Base-by-base conservation (phyloP, 2,113 vertebrate species). In the Mus musculus region DNA sequence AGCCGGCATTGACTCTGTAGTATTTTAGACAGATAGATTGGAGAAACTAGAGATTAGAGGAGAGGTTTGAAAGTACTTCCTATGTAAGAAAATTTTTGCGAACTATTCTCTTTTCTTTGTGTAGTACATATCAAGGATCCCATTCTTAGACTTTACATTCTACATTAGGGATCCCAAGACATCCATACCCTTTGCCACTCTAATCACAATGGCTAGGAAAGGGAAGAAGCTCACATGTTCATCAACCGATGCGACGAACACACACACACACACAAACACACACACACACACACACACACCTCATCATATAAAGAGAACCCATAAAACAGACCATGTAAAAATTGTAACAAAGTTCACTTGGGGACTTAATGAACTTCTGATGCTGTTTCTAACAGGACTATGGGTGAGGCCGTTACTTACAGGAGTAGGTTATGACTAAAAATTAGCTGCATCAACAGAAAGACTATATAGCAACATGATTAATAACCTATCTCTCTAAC, bases 11-110 rank as follows among this genome's bases (percentile, higher is more conserved):
- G 67, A 65, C 9, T 76, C 56, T 88, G 73, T 22, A 91, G 33
- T 91, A 94, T 90, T 94, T 96, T 89, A 93, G 89, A 80, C 39
- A 84, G 82, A 92, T 61, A 92, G 61, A 75, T 46, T 75, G 33
- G 14, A 94, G 88, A 98, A 96, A 84, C 3, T 0, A 16, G 52
- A 65, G 87, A 95, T 95, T 95, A 89, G 85, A 94, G n/a, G 63
- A 86, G 63, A 92, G 22, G 67, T 82, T 90, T 91, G 86, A 92
- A 90, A 82, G 19, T 86, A 46, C 56, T 96, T 90, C 42, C 33
- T 92, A 39, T 81, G 30, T 30, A 85, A 16, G 30, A 39, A n/a
- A 13, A 59, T 19, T 65, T 96, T 76, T 95, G 30, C 56, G 81
- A 73, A 90, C 76, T 67, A 85, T 67, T 49, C 90, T 93, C 30